Evolutionary conservation across 1,140 invertebrate species (phyloP).

Genomic region (Aethina tumida): DNA sequence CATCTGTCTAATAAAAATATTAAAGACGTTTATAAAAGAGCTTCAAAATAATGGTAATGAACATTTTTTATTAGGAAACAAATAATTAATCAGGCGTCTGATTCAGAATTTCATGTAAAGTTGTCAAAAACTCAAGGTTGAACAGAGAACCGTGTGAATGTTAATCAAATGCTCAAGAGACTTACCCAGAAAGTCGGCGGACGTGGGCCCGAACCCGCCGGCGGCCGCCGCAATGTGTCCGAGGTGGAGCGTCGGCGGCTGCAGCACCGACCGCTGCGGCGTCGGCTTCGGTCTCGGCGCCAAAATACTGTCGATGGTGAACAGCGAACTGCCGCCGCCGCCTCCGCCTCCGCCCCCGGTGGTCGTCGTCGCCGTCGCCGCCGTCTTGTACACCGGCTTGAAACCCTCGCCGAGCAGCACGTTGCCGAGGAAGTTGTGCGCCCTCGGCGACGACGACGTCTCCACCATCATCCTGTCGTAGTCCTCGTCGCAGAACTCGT

Average conservation of each 20-base stretch:
- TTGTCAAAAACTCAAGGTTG: no score
- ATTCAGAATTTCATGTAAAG: no score
- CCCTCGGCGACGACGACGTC: conserved; percentile 19
- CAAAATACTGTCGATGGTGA: conserved; percentile 73
- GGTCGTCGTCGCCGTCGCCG: conserved; percentile 32
- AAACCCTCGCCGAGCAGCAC: conserved; percentile 30
- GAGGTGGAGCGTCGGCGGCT: conserved; percentile 41
- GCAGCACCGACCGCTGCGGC: conserved; percentile 30
- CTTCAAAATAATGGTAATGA: no score
- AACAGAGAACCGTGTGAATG: no score
- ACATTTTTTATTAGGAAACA: no score
- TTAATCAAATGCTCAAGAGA: conserved; percentile 11
- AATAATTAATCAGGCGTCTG: no score
- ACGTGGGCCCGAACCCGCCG: conserved; percentile 48
- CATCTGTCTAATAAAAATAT: no score
- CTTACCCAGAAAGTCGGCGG: conserved; percentile 67
- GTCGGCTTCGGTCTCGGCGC: conserved; percentile 45
- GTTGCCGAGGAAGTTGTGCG: conserved; percentile 27
- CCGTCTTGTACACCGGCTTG: conserved; percentile 27
- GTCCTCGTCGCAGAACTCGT: conserved; percentile 29
- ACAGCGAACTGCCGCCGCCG: conserved; percentile 49
- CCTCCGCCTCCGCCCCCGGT: conserved; percentile 26
- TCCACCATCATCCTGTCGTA: conserved; percentile 33
- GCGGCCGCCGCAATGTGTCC: conserved; percentile 46
- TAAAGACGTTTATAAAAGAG: no score